Base-by-base conservation (phyloP, 2,888 invertebrate species). In the Protophormia terraenovae region DNA sequence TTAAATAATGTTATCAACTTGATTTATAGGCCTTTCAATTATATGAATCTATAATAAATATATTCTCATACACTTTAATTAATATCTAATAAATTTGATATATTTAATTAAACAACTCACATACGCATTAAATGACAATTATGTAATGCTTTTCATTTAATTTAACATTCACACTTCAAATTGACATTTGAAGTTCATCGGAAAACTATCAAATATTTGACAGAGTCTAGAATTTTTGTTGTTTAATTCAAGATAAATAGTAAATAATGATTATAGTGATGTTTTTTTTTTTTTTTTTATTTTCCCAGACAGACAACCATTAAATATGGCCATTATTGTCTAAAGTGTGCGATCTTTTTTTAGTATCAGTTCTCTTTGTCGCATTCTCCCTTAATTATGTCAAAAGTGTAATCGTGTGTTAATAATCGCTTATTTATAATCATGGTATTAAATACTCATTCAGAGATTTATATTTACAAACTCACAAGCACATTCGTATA, bases 321-420 rank as follows among this genome's bases (percentile, higher is more conserved):
- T 66, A 8, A 66, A 45, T 10, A 64, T 8, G n/a, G n/a, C 24
- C 41, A 41, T 66, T 22, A 24, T 64, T 53, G 2, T 55, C 16
- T 22, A n/a, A 16, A 27, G 2, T 58, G 0, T 41, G 27, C 4
- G 22, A 58, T 72, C 27, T 58, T 27, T 55, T 41, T 14, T 16
- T 72, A 19, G 22, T 53, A 77, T 55, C 22, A 60, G 38, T 60
- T 24, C 24, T 50, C 55, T 16, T 67, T 14, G 2, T 29, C 10
- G 32, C 29, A 10, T n/a, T 87, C 72, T 85, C 85, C 86, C 85
- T 85, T 88, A 84, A 88, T 88, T 87, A 87, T 87, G 87, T 87
- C 87, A 87, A 86, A 73, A 86, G 45, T 86, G 87, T 86, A 87
- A 87, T 87, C 88, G 86, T 66, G 84, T 88, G 88, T 88, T 86